These are phyloP conservation scores for Beris morrisii DNA, from an alignment of 2,888 invertebrate genomes.

Conservation along the genomic window DNA sequence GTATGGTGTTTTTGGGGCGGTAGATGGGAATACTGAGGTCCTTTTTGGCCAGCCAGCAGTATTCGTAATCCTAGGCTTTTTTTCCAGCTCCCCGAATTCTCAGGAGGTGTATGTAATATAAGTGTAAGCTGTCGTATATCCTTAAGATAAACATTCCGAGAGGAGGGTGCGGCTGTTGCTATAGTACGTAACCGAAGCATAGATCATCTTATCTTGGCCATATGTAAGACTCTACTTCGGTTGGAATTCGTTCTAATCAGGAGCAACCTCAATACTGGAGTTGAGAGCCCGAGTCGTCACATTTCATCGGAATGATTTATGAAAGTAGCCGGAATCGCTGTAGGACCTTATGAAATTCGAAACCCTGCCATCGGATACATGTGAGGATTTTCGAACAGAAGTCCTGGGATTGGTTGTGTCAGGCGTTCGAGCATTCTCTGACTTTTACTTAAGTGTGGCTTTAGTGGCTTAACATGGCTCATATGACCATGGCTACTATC, in stretches of 20 bases:
- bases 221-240: not conserved
- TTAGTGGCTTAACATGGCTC: not conserved
- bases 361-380: not conserved
- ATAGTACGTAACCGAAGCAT: not conserved
- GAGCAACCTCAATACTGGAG: not conserved
- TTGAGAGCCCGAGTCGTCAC: constrained; percentile 3
- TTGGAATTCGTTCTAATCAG: not conserved
- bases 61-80: no score
- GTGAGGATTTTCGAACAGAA: not conserved
- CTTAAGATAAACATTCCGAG: no score
- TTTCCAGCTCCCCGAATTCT: no score
- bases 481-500: constrained; percentile 1
- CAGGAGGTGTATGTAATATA: no score
- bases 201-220: not conserved
- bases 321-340: not conserved
- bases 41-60: no score
- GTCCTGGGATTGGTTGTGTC: not conserved
- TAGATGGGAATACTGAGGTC: no score
- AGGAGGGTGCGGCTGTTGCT: no score
- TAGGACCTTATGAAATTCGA: constrained; percentile 8
- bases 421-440: not conserved
- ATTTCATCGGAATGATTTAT: constrained; percentile 17
- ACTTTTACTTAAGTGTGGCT: no score
- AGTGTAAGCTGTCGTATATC: no score
- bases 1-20: not conserved